These are phyloP conservation scores for Aspiorhynchus laticeps DNA, from an alignment of 2,113 vertebrate genomes.

Conservation along the genomic window DNA sequence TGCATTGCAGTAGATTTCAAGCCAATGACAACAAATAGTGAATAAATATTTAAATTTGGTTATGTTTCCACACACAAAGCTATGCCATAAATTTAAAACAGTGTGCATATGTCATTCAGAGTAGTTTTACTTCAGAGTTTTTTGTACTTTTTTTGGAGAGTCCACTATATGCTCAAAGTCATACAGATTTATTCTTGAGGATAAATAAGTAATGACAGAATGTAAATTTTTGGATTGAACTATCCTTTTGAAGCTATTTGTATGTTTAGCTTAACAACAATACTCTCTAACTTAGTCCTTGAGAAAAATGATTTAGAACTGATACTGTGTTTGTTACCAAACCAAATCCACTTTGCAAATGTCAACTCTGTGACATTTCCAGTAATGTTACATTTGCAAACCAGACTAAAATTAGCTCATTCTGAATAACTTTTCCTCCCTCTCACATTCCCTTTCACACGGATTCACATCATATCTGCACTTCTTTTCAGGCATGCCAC, in stretches of 20 bases:
- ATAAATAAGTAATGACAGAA: background rate
- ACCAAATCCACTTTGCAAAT: slow-evolving; percentile 38
- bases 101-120: too few species aligned
- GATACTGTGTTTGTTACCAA: slow-evolving; percentile 11
- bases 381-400: background rate
- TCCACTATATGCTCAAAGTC: background rate
- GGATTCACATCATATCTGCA: background rate
- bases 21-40: background rate
- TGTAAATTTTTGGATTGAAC: background rate
- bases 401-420: background rate
- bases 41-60: background rate
- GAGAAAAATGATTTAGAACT: background rate
- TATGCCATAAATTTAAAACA: too few species aligned
- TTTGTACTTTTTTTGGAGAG: background rate
- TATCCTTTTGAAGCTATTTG: background rate
- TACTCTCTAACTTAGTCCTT: background rate
- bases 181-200: too few species aligned
- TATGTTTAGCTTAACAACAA: background rate
- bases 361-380: slow-evolving; percentile 48
- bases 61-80: too few species aligned
- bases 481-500: slow-evolving; percentile 28
- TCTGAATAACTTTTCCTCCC: background rate
- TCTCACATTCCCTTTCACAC: slow-evolving; percentile 28
- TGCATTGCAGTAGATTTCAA: background rate
- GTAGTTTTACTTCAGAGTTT: too few species aligned